phyloP scores from a whole-genome alignment of 2,888 invertebrate species.

The Eupeodes latifasciatus region DNA sequence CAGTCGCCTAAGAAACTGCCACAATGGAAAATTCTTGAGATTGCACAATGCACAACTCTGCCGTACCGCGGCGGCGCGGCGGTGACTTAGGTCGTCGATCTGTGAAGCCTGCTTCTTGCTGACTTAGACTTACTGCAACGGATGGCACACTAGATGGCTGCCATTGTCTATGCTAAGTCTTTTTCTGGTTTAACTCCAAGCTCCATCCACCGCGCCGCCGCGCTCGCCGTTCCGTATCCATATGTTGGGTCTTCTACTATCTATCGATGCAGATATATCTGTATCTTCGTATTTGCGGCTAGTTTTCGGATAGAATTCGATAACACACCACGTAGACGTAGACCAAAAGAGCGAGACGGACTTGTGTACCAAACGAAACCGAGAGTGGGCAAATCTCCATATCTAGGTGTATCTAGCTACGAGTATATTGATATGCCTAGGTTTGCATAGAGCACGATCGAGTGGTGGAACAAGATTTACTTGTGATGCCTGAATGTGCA shows the following conservation, averaged over 20 bases:
- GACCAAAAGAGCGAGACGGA: conserved; percentile 41
- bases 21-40: conserved; percentile 65
- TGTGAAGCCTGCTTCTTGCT: conserved; percentile 48
- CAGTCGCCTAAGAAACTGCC: conserved; percentile 37
- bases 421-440: conserved; percentile 45
- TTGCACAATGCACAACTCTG: conserved; percentile 54
- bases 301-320: conserved; percentile 65
- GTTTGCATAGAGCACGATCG: conserved; percentile 66
- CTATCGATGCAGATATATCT: conserved; percentile 56
- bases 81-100: conserved; percentile 67
- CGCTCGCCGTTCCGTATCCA: conserved; percentile 34
- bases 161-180: conserved; percentile 58
- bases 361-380: conserved; percentile 61
- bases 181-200: conserved; percentile 59
- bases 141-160: conserved; percentile 66
- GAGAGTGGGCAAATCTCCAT: conserved; percentile 75
- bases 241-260: conserved; percentile 12
- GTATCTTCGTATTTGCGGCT: conserved; percentile 52
- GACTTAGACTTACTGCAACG: conserved; percentile 37
- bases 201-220: not conserved
- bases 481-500: conserved; percentile 69
- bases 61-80: conserved; percentile 14
- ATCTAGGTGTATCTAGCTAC: conserved; percentile 48
- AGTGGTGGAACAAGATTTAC: conserved; percentile 73
- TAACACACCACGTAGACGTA: conserved; percentile 13